Conservation (phyloP, 2,888 invertebrate species). For the Eudasyphora cyanicolor region DNA sequence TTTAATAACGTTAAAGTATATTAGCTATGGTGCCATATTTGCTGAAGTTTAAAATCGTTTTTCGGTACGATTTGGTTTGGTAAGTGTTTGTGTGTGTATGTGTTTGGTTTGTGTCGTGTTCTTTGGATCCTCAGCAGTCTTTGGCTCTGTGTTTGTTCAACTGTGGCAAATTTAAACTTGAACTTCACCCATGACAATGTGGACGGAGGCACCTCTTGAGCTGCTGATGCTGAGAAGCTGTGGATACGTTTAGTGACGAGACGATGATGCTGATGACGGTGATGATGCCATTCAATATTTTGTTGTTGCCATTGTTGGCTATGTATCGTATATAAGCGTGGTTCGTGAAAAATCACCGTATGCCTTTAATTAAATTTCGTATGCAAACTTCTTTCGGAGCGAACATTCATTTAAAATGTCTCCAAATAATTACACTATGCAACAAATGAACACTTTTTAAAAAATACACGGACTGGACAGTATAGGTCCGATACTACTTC, state of each 20-base stretch:
- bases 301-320: neutral
- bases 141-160: slow-evolving; percentile 45
- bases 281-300: slow-evolving; percentile 53
- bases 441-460: too few species aligned
- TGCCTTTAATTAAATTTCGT: too few species aligned
- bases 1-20: slow-evolving; percentile 61
- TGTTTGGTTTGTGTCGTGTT: slow-evolving; percentile 38
- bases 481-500: too few species aligned
- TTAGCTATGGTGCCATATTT: slow-evolving; percentile 64
- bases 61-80: slow-evolving; percentile 22
- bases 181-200: slow-evolving; percentile 56
- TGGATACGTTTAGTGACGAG: slow-evolving; percentile 30
- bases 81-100: slow-evolving; percentile 5
- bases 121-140: slow-evolving; percentile 8
- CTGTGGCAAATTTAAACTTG: slow-evolving; percentile 62
- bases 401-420: too few species aligned
- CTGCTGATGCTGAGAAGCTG: neutral
- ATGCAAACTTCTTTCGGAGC: too few species aligned
- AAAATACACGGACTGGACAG: too few species aligned
- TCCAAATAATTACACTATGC: too few species aligned
- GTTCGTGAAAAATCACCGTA: too few species aligned
- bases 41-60: slow-evolving; percentile 45
- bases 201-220: neutral
- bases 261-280: slow-evolving; percentile 9
- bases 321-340: neutral